Evolutionary conservation across 2,113 vertebrate species (phyloP).

Genomic region (Pelodiscus sinensis): DNA sequence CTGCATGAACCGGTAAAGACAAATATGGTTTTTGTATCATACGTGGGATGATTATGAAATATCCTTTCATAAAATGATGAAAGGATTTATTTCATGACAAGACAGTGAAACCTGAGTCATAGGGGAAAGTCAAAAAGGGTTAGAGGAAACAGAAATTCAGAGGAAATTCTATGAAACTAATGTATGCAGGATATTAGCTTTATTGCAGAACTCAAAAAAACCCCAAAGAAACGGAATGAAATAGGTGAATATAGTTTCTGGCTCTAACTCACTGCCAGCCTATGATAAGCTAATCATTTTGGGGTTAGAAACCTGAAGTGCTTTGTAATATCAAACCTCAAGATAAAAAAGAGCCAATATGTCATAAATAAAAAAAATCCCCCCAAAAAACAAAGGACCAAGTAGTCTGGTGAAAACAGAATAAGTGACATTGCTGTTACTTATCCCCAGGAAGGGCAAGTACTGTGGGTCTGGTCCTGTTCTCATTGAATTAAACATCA

Average conservation of each 20-base stretch:
- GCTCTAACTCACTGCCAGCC: background rate
- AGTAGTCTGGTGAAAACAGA: background rate
- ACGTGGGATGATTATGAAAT: background rate
- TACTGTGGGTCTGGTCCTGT: fast-evolving
- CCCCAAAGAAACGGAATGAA: background rate
- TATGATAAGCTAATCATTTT: background rate
- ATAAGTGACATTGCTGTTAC: background rate
- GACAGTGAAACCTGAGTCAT: background rate
- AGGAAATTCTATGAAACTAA: background rate
- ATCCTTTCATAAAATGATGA: background rate
- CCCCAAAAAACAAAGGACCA: background rate
- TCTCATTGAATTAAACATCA: fast-evolving
- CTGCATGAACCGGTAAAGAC: background rate
- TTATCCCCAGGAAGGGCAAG: background rate
- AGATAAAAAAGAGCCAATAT: background rate
- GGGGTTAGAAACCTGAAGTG: background rate
- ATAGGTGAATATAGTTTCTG: background rate
- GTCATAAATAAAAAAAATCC: background rate
- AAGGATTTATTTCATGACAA: background rate
- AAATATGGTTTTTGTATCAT: background rate
- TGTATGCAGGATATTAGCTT: background rate
- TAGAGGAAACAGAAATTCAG: background rate
- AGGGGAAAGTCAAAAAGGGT: background rate
- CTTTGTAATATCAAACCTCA: fast-evolving
- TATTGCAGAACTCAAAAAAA: background rate